Evolutionary conservation across 2,797 vertebrate species (phyloP).

Genomic region (Agapornis canus): DNA sequence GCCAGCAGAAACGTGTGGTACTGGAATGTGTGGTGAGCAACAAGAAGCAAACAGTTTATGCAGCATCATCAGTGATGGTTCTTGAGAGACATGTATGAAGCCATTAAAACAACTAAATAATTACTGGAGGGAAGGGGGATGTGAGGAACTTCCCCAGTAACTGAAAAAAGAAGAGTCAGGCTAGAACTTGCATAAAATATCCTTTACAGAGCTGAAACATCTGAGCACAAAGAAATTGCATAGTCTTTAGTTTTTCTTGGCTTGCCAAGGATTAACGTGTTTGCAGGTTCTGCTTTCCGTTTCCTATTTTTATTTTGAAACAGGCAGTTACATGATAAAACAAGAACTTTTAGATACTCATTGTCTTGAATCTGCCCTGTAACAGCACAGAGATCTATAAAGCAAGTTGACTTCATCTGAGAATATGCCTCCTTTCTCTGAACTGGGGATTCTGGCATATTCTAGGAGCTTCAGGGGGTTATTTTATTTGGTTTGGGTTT

Average conservation of each 20-base stretch:
- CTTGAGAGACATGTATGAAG: background rate
- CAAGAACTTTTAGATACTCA: background rate
- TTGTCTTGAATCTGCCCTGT: background rate
- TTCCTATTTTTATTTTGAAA: constrained; percentile 50
- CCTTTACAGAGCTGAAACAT: background rate
- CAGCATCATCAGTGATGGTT: background rate
- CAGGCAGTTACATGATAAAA: background rate
- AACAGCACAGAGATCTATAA: background rate
- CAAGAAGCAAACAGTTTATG: background rate
- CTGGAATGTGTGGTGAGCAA: background rate
- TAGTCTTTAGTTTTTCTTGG: background rate
- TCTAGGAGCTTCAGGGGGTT: background rate
- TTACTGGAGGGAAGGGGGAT: background rate
- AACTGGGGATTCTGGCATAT: background rate
- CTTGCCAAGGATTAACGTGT: background rate
- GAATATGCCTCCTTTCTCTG: background rate
- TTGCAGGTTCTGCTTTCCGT: constrained; percentile 56
- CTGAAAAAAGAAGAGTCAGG: background rate
- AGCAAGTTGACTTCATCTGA: background rate
- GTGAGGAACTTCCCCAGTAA: background rate
- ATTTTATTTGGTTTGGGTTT: background rate
- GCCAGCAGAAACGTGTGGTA: background rate
- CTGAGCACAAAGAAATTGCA: rapidly evolving
- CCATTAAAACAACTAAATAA: background rate
- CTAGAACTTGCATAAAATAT: background rate